Conservation (phyloP, 2,113 vertebrate genomes). For the Calyptommatus sinebrachiatus region DNA sequence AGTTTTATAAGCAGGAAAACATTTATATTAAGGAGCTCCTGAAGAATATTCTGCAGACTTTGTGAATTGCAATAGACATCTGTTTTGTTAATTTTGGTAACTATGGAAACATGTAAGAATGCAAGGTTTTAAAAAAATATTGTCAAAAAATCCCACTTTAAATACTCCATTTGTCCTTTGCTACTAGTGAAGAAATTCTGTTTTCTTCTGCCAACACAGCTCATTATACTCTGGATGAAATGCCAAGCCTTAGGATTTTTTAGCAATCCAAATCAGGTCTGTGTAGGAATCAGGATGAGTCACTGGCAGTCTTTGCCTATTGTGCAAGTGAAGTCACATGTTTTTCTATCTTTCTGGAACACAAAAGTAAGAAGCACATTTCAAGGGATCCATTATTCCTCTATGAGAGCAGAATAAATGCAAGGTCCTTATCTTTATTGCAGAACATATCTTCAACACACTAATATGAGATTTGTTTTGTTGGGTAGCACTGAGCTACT, state of each 20-base stretch:
- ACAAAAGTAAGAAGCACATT: not conserved
- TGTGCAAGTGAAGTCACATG: conserved; percentile 5
- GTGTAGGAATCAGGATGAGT: conserved; percentile 5
- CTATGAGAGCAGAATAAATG: not conserved
- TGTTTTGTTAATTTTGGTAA: conserved; percentile 48
- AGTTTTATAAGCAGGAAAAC: conserved; percentile 13
- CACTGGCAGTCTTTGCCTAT: not conserved
- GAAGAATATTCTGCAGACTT: conserved; percentile 27
- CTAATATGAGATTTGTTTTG: too few relatives aligned
- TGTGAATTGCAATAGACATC: conserved; percentile 38
- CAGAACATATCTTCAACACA: not conserved
- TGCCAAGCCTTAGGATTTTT: not conserved
- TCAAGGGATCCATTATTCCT: not conserved
- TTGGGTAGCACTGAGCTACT: too few relatives aligned
- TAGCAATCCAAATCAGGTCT: conserved; percentile 15
- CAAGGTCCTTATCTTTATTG: not conserved
- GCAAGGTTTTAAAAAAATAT: conserved; percentile 34
- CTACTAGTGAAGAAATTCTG: conserved; percentile 16
- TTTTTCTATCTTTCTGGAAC: not conserved
- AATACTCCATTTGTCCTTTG: not conserved
- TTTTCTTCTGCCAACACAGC: conserved; percentile 6
- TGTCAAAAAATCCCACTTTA: conserved; percentile 31
- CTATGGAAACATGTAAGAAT: conserved; percentile 49
- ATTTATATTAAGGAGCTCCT: conserved; percentile 33
- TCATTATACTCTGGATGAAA: not conserved